phyloP scores from a whole-genome alignment of 2,888 invertebrate genomes.

The Fissipunctia ypsillon region DNA sequence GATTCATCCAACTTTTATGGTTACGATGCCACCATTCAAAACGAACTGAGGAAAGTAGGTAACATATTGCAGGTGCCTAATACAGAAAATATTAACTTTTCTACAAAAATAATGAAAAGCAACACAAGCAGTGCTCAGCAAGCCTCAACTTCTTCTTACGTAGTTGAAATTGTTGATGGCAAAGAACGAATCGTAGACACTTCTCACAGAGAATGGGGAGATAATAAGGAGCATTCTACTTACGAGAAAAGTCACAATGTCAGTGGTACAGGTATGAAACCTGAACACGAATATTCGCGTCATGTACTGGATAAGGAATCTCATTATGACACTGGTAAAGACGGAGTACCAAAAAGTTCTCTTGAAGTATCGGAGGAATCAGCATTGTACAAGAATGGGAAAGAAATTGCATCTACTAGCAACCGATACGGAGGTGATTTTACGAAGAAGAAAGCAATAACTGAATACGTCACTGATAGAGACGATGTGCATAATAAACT shows the following conservation, averaged over 20 bases:
- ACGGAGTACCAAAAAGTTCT: constrained; percentile 88
- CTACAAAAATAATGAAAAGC: constrained; percentile 89
- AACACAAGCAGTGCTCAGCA: constrained; percentile 91
- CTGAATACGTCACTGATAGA: constrained; percentile 77
- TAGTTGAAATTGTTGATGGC: constrained; percentile 92
- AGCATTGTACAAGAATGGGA: constrained; percentile 84
- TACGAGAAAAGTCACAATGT: constrained; percentile 90
- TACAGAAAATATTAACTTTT: constrained; percentile 84
- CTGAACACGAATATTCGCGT: constrained; percentile 90
- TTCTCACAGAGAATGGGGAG: constrained; percentile 91
- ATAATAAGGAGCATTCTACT: constrained; percentile 86
- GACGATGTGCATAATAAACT: constrained; percentile 77
- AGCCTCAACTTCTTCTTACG: constrained; percentile 92
- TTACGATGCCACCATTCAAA: constrained; percentile 85
- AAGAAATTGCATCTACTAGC: constrained; percentile 86
- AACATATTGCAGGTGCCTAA: constrained; percentile 84
- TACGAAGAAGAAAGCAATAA: constrained; percentile 85
- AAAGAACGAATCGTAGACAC: constrained; percentile 91
- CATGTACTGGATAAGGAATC: constrained; percentile 90
- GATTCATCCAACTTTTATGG: constrained; percentile 88
- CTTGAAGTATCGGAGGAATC: constrained; percentile 84
- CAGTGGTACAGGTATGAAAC: constrained; percentile 89
- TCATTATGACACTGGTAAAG: constrained; percentile 90
- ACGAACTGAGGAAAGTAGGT: constrained; percentile 86
- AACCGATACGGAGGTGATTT: constrained; percentile 87